Base-by-base conservation (phyloP, 2,113 vertebrate species). In the Callospermophilus lateralis region DNA sequence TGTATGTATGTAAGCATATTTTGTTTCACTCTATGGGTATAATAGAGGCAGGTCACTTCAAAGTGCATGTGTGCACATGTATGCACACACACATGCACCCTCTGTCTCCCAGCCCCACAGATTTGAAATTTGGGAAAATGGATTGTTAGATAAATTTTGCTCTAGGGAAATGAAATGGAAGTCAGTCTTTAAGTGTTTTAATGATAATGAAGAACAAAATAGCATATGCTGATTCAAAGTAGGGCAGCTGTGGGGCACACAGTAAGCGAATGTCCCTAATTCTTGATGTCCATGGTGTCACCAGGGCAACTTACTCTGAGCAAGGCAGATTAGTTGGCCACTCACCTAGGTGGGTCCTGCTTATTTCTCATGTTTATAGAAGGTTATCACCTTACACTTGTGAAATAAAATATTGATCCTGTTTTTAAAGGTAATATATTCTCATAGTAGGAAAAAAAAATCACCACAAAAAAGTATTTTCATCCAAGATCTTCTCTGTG, bases 191-290 rank as follows among this genome's bases (percentile, higher is more conserved):
- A 70, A 39, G 24, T n/a, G 2, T 72, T 86, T 87, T 22, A 84
- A 15, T 61, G 39, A 81, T 20, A 4, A 39, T 4, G 8, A 22
- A 63, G 3, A 28, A 8, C 3, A 32, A 53, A 17, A 30, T 16
- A 20, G 2, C 6, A 67, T 24, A 2, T 28, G 19, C 3, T n/a
- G 8, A 39, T 37, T 91, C 1, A 20, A 6, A 0, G 11, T 42
- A n/a, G 12, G 12, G 26, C 34, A n/a, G 17, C 45, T 34, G 0
- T 48, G n/a, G 30, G 20, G 1, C 6, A 0, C 34, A 13, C 7
- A 15, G 11, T 74, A 11, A 61, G 28, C 1, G 26, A 5, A 9
- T 48, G 15, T 8, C 78, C 6, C 16, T 77, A 7, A 22, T 7
- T 80, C 1, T 19, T 34, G 2, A 22, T 26, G 4, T 8, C 55